Base-by-base conservation (phyloP, 1,140 invertebrate genomes). In the Trachymyrmex septentrionalis region DNA sequence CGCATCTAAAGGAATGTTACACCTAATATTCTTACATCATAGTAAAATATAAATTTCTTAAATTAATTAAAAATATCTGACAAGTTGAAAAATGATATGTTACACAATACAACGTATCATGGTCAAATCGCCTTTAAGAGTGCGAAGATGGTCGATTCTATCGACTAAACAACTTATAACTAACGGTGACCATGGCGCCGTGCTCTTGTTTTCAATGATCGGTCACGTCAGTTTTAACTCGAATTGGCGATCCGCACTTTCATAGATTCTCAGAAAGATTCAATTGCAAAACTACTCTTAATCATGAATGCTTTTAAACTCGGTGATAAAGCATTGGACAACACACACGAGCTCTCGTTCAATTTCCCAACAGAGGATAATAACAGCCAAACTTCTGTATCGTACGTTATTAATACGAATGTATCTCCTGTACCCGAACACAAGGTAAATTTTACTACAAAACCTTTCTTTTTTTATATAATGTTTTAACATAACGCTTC, bases 131-230 rank as follows among this genome's bases (percentile, higher is more conserved):
- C 30, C 21, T 81, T 38, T 69, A 73, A 75, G 34, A 57, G 55
- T 3, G 27, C 19, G 12, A 44, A 34, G 53, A 27, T 30, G 55
- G 21, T 16, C 55, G 7, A 30, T 10, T 0, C 12, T 84, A 84
- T 84, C 80, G 80, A 84, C 59, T 61, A 84, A 84, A 84, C 80
- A 84, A 84, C 19, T 27, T 27, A 24, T 61, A 64, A 44, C 53
- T 73, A 24, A 38, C 67, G 69, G 55, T 73, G 55, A 27, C 80
- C 53, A 73, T 73, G 69, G 38, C 80, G 27, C 64, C 64, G 30
- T n/a, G 48, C 24, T 63, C 80, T 61, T 84, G 80, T 84, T 84
- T 84, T 84, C 44, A 34, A 27, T 75, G 12, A 57, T 84, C 38
- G 27, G 6, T 48, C 55, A 63, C 69, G 80, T 84, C 69, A 73